These are phyloP conservation scores for Philantomba maxwellii DNA, from an alignment of 2,113 vertebrate species.

Conservation along the genomic window DNA sequence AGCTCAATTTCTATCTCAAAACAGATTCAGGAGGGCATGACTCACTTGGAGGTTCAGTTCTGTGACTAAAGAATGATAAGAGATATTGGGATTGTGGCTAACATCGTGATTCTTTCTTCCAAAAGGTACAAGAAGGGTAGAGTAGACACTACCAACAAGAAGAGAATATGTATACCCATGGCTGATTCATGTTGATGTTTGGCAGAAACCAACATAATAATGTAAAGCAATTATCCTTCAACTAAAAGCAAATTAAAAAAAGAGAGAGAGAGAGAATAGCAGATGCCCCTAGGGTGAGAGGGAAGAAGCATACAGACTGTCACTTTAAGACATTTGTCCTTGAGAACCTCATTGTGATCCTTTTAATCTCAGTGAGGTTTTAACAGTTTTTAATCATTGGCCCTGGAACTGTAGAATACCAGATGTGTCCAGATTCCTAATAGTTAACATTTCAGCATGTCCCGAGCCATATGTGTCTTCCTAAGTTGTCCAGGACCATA, in stretches of 20 bases:
- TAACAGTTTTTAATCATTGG: constrained; percentile 36
- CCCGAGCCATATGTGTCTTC: neutral
- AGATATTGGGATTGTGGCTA: neutral
- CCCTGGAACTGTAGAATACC: neutral
- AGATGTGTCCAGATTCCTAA: constrained; percentile 5
- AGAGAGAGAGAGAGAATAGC: neutral
- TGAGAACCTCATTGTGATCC: neutral
- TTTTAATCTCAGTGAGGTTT: neutral
- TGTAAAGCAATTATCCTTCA: neutral
- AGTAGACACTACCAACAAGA: neutral
- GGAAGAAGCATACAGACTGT: neutral
- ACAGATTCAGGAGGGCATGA: neutral
- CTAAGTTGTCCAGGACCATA: neutral
- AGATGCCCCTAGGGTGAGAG: neutral
- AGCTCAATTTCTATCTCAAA: neutral
- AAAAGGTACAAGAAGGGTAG: neutral
- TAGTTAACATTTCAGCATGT: neutral
- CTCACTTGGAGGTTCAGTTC: neutral
- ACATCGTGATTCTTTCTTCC: neutral
- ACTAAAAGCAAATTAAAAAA: neutral
- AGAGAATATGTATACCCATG: neutral
- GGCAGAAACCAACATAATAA: neutral
- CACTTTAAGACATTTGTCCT: neutral
- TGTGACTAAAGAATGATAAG: neutral
- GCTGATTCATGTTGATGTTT: neutral